These are phyloP conservation scores for Pipistrellus kuhlii DNA, from an alignment of 2,797 vertebrate species.

Conservation along the genomic window DNA sequence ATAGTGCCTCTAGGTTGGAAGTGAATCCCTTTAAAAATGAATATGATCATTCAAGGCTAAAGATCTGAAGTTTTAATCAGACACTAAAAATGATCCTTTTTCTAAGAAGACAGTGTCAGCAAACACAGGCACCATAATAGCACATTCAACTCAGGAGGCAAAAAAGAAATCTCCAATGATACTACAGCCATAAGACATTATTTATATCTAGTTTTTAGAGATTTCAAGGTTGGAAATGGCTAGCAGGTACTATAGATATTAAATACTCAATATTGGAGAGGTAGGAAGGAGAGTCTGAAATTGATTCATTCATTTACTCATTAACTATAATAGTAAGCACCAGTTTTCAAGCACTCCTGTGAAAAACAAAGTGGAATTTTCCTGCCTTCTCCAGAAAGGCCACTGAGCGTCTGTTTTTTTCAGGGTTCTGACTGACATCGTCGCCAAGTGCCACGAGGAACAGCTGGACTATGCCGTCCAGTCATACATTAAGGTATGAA, in stretches of 20 bases:
- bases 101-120: constrained; percentile 13
- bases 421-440: constrained; percentile 96
- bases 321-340: neutral
- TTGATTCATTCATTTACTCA: neutral
- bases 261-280: neutral
- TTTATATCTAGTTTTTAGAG: neutral
- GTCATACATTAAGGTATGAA: constrained; percentile 94
- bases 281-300: neutral
- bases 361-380: neutral
- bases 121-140: neutral
- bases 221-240: neutral
- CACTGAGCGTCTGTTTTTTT: constrained; percentile 75
- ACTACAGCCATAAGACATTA: neutral
- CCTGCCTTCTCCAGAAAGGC: constrained; percentile 14
- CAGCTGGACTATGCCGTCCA: constrained; percentile 94
- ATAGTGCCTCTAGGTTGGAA: neutral
- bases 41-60: neutral
- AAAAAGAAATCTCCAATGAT: neutral
- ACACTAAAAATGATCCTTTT: neutral
- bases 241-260: neutral
- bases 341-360: neutral
- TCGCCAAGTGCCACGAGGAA: constrained; percentile 97
- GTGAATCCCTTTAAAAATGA: neutral
- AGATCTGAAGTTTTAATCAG: neutral
- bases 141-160: neutral